These are phyloP conservation scores for Nephrocerus scutellatus DNA, from an alignment of 2,888 invertebrate species.

Conservation along the genomic window DNA sequence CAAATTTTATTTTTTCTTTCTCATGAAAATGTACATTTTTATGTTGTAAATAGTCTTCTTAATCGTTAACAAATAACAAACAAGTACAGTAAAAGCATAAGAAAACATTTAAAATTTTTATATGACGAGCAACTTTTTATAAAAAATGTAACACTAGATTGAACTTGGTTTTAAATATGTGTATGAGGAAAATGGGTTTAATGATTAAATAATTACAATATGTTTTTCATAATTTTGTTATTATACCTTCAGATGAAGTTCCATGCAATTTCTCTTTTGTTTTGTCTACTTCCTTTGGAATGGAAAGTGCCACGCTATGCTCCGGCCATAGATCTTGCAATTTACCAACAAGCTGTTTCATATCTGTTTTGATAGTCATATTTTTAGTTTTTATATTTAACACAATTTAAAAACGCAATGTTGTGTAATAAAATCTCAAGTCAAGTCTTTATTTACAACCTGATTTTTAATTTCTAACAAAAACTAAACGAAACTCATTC, in stretches of 20 bases:
- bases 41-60: too few species aligned
- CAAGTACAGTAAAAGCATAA: conserved; percentile 12
- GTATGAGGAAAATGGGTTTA: too few species aligned
- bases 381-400: too few species aligned
- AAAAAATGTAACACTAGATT: neutral
- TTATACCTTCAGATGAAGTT: conserved; percentile 40
- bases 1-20: too few species aligned
- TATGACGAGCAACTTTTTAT: neutral
- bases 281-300: conserved; percentile 47
- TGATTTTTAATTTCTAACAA: too few species aligned
- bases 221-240: conserved; percentile 1
- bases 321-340: conserved; percentile 47
- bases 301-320: conserved; percentile 46
- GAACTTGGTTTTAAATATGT: neutral
- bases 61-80: too few species aligned
- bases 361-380: conserved; percentile 37
- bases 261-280: conserved; percentile 43
- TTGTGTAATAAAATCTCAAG: too few species aligned
- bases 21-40: too few species aligned
- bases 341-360: conserved; percentile 46
- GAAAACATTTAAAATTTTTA: conserved; percentile 6
- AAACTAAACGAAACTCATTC: too few species aligned
- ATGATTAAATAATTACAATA: neutral
- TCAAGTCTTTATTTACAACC: too few species aligned
- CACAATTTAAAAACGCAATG: too few species aligned